Evolutionary conservation across 1,140 invertebrate species (phyloP).

Genomic region (Bombus impatiens): DNA sequence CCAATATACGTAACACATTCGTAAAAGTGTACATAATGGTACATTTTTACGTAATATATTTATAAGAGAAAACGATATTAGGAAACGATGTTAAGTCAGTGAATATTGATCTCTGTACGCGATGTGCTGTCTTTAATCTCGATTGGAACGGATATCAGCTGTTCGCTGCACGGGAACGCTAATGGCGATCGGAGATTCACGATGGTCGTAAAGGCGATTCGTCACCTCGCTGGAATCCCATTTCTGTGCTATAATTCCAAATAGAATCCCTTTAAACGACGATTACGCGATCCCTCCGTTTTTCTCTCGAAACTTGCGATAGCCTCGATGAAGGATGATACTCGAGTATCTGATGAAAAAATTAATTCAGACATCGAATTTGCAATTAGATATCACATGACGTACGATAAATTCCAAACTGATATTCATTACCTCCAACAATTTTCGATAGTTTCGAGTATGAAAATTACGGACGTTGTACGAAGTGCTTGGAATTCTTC

Average conservation of each 20-base stretch:
- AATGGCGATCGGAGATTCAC: slow-evolving; percentile 3
- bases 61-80: too few species aligned
- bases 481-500: neutral
- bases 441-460: neutral
- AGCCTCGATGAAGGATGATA: too few species aligned
- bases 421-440: neutral
- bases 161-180: neutral
- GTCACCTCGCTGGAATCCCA: neutral
- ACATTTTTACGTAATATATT: too few species aligned
- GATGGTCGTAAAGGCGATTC: slow-evolving; percentile 12
- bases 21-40: too few species aligned
- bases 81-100: neutral
- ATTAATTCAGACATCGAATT: neutral
- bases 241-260: neutral
- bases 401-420: neutral
- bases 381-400: neutral
- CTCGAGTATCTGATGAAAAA: neutral
- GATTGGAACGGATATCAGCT: slow-evolving; percentile 23
- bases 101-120: neutral
- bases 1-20: too few species aligned
- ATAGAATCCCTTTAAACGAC: neutral
- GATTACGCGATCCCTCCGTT: neutral
- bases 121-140: slow-evolving; percentile 9
- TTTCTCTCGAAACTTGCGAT: neutral
- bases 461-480: neutral